phyloP scores from a whole-genome alignment of 2,797 vertebrate genomes.

The Aeoliscus strigatus region DNA sequence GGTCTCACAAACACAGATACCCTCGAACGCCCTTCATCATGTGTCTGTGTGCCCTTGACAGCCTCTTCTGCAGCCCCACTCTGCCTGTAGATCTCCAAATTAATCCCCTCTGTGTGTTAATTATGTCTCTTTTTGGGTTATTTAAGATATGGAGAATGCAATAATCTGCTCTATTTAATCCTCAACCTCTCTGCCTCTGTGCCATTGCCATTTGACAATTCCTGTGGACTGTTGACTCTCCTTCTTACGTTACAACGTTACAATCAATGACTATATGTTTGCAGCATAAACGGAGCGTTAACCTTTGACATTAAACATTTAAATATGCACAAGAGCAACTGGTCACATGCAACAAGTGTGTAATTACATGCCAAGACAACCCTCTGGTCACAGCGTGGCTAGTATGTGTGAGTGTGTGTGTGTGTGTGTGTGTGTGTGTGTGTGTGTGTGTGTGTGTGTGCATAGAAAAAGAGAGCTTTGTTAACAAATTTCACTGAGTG shows the following conservation, averaged over 20 bases:
- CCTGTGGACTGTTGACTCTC: slow-evolving; percentile 1
- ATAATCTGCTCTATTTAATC: slow-evolving; percentile 8
- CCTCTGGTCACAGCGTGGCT: slow-evolving; percentile 40
- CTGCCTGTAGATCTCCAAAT: slow-evolving; percentile 6
- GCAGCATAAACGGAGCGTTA: slow-evolving; percentile 4
- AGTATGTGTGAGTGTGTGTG: not conserved
- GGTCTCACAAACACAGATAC: slow-evolving; percentile 16
- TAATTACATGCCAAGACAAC: slow-evolving; percentile 50
- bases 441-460: not conserved
- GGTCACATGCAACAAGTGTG: slow-evolving; percentile 47
- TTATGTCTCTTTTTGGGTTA: slow-evolving; percentile 3
- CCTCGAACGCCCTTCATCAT: slow-evolving; percentile 6
- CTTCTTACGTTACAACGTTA: slow-evolving; percentile 16
- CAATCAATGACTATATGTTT: slow-evolving; percentile 6
- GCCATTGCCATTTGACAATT: not conserved
- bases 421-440: no score
- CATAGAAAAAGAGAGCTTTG: slow-evolving; percentile 19
- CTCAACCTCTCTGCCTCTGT: slow-evolving; percentile 5
- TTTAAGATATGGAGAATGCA: not conserved
- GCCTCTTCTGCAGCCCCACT: slow-evolving; percentile 1
- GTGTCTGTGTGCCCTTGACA: not conserved
- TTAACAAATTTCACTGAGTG: slow-evolving; percentile 63
- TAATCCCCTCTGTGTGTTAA: slow-evolving; percentile 5
- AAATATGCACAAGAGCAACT: slow-evolving; percentile 38
- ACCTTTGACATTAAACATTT: slow-evolving; percentile 20